phyloP scores from a whole-genome alignment of 2,113 vertebrate species.

The Thymallus thymallus region DNA sequence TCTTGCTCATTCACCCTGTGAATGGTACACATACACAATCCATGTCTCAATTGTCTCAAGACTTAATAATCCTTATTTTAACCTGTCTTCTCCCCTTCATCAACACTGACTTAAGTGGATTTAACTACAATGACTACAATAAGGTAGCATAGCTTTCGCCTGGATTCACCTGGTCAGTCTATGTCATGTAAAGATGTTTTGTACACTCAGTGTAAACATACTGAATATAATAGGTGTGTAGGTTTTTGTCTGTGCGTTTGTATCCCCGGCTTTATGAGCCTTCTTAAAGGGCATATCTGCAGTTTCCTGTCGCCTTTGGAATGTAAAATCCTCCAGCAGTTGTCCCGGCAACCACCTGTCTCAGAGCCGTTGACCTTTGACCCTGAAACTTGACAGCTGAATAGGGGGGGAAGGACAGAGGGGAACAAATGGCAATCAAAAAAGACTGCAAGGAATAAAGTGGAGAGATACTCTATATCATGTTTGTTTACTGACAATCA shows the following conservation, averaged over 20 bases:
- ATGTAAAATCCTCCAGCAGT: conserved; percentile 61
- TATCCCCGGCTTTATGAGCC: neutral
- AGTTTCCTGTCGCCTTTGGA: conserved; percentile 20
- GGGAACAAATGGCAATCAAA: conserved; percentile 57
- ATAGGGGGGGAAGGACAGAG: conserved; percentile 40
- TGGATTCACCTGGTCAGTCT: too few species aligned
- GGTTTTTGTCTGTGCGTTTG: neutral
- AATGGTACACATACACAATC: too few species aligned
- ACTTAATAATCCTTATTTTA: too few species aligned
- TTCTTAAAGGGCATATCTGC: conserved; percentile 54
- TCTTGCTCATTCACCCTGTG: too few species aligned
- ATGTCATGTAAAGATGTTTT: neutral
- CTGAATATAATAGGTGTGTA: neutral
- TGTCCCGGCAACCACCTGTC: conserved; percentile 71
- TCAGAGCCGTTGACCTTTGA: conserved; percentile 58
- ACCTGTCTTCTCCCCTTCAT: too few species aligned
- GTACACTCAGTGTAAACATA: neutral
- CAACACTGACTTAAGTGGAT: too few species aligned
- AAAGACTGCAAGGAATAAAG: conserved; percentile 23
- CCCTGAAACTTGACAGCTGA: conserved; percentile 69
- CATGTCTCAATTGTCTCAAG: too few species aligned
- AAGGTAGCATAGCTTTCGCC: too few species aligned
- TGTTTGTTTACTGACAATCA: conserved; percentile 32
- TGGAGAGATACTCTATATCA: conserved; percentile 1
- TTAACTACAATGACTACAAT: too few species aligned